Percentiles rank a stretch among this genome's conserved stretches.
Conservation (phyloP, 2,113 vertebrate genomes). For the Vimba vimba region DNA sequence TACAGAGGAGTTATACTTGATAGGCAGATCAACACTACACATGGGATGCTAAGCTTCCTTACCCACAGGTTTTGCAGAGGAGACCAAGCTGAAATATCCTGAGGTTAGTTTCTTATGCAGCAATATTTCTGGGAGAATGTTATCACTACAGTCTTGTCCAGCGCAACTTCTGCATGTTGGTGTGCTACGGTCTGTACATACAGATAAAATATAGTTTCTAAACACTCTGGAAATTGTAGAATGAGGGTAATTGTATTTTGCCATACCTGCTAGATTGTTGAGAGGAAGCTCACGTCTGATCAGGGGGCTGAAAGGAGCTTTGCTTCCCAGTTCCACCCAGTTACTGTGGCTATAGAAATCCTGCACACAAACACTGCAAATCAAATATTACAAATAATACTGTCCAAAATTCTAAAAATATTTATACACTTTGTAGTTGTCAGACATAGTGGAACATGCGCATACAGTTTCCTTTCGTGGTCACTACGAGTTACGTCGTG, state of each 20-base stretch:
- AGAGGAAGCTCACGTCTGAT: not conserved
- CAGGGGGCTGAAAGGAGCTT: not conserved
- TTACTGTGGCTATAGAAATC: conserved; percentile 14
- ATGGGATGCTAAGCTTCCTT: not conserved
- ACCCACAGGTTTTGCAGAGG: not conserved
- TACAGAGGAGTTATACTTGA: not conserved
- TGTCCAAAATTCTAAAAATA: not conserved
- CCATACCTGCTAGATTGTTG: conserved; percentile 21
- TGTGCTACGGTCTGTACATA: not conserved
- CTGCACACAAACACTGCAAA: conserved; percentile 5
- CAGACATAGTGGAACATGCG: not conserved
- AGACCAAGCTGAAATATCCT: conserved; percentile 5
- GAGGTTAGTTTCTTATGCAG: conserved; percentile 30
- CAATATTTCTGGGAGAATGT: conserved; percentile 27
- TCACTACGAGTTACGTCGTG: no score
- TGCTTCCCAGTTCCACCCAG: conserved; percentile 29
- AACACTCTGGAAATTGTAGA: not conserved
- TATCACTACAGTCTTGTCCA: not conserved
- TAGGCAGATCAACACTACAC: not conserved
- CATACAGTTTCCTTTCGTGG: not conserved
- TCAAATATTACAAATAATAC: not conserved
- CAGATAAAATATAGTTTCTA: not conserved
- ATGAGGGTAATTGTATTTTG: not conserved
- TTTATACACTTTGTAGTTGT: not conserved
- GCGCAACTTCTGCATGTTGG: conserved; percentile 28